Evolutionary conservation across 2,797 vertebrate species (phyloP).

Genomic region (Furcifer pardalis): DNA sequence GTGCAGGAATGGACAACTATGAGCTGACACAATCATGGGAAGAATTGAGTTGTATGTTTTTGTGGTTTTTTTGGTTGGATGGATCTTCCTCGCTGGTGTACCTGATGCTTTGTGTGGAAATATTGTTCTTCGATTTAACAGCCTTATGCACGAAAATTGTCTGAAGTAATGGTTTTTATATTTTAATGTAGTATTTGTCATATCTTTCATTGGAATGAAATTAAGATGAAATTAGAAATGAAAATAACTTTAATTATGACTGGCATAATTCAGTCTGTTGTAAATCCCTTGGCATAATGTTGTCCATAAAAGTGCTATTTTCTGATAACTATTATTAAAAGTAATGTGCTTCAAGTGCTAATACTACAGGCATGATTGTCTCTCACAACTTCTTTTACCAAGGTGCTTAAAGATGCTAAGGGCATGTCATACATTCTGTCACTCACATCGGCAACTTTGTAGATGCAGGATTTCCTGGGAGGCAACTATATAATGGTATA

Average conservation of each 20-base stretch:
- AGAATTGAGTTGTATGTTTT: background rate
- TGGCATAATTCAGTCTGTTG: conserved; percentile 69
- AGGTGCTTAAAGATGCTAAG: conserved; percentile 20
- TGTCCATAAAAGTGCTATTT: conserved; percentile 76
- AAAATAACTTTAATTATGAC: conserved; percentile 74
- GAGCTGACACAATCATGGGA: background rate
- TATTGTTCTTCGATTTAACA: conserved; percentile 50
- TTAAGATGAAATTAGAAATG: conserved; percentile 70
- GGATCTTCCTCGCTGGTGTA: background rate
- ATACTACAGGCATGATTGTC: conserved; percentile 62
- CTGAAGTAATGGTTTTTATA: conserved; percentile 64
- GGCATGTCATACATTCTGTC: background rate
- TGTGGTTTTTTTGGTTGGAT: background rate
- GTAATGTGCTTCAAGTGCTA: conserved; percentile 73
- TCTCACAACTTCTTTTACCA: conserved; percentile 53
- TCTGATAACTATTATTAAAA: conserved; percentile 75
- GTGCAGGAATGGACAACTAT: background rate
- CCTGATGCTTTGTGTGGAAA: conserved; percentile 38
- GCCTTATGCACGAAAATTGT: conserved; percentile 41
- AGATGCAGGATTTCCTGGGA: conserved; percentile 1
- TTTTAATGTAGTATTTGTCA: conserved; percentile 60
- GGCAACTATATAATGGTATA: background rate
- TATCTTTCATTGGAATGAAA: conserved; percentile 71
- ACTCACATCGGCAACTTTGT: fast-evolving
- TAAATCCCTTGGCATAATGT: conserved; percentile 75